phyloP scores from a whole-genome alignment of 1,140 invertebrate species.

The Pogonomyrmex californicus region DNA sequence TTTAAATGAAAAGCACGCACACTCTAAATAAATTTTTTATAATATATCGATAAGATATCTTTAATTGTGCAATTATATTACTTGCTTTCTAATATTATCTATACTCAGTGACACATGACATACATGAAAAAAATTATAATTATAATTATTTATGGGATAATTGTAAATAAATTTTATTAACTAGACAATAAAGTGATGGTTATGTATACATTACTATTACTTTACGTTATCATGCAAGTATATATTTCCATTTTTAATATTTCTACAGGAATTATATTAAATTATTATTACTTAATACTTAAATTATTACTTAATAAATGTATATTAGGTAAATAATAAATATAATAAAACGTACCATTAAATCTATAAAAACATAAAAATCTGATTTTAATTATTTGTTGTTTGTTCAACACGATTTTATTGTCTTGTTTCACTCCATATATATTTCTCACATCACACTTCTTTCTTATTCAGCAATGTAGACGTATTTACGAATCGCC shows the following conservation, averaged over 20 bases:
- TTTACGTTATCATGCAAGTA: not conserved
- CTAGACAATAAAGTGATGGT: not conserved
- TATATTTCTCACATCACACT: not conserved
- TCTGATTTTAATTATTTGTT: not conserved
- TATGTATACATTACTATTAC: not conserved
- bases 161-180: not conserved
- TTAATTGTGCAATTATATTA: not conserved
- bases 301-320: too few relatives aligned
- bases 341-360: not conserved
- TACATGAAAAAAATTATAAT: not conserved
- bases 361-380: not conserved
- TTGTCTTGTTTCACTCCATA: not conserved
- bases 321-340: not conserved
- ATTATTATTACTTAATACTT: not conserved
- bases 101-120: not conserved
- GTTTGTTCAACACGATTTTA: not conserved
- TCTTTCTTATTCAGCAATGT: not conserved
- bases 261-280: not conserved
- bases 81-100: not conserved
- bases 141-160: not conserved
- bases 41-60: constrained; percentile 17
- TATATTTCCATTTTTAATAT: not conserved
- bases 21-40: not conserved
- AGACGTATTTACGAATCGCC: not conserved
- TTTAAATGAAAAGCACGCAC: not conserved